Evolutionary conservation across 2,113 vertebrate genomes (phyloP).

Genomic region (Cyanistes caeruleus): DNA sequence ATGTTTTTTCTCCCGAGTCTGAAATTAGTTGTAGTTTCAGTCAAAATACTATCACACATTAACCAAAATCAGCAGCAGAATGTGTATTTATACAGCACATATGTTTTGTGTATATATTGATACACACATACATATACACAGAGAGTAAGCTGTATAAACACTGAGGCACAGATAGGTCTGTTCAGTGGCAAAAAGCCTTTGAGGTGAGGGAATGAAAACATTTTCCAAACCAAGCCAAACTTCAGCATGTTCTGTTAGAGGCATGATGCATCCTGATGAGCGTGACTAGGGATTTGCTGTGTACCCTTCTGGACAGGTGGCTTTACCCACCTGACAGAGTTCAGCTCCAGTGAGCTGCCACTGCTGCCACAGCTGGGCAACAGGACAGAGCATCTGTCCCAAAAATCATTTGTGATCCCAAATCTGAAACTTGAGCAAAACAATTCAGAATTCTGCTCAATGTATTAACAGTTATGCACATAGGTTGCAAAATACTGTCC

Average conservation of each 20-base stretch:
- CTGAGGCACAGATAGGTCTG: background rate
- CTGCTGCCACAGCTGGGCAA: accelerated
- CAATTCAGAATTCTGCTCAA: background rate
- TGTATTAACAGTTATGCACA: background rate
- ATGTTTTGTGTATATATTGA: background rate
- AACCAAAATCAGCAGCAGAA: background rate
- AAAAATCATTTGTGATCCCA: background rate
- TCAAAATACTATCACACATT: background rate
- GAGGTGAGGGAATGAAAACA: background rate
- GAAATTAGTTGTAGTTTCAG: background rate
- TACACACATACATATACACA: background rate
- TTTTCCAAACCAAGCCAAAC: background rate
- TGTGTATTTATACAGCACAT: background rate
- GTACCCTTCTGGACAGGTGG: background rate
- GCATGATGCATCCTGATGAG: background rate
- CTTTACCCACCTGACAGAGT: background rate
- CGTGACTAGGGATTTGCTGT: background rate
- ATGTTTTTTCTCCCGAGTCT: background rate
- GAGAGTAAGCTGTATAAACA: background rate
- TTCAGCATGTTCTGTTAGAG: background rate
- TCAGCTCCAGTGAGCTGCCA: background rate
- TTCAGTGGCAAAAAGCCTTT: background rate
- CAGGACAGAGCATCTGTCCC: background rate
- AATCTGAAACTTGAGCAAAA: background rate
- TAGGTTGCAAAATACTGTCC: background rate